Percentiles rank a stretch among this genome's conserved stretches.
Conservation (phyloP, 2,888 invertebrate species). For the Gastrophysa polygoni region DNA sequence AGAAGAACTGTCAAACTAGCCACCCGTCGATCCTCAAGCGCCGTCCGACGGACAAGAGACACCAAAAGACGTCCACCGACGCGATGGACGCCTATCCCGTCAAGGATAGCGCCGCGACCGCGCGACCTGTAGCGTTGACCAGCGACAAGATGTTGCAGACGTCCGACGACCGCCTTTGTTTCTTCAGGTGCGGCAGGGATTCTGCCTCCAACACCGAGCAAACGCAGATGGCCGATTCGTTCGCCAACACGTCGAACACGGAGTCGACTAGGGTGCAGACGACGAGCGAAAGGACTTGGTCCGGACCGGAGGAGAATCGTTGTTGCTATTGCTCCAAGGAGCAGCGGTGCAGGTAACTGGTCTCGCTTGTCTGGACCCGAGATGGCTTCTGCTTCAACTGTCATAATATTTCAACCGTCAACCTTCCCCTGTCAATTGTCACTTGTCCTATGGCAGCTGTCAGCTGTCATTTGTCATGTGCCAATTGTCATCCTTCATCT, state of each 20-base stretch:
- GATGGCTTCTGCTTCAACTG: too few species aligned
- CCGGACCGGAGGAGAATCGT: slow-evolving; percentile 6
- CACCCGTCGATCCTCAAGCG: slow-evolving; percentile 21
- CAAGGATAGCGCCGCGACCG: slow-evolving; percentile 3
- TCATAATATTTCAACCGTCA: too few species aligned
- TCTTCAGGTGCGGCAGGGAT: background rate
- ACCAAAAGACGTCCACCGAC: background rate
- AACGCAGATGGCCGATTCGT: background rate
- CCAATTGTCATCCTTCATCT: too few species aligned
- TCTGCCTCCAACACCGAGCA: slow-evolving; percentile 2
- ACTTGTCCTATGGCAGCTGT: too few species aligned
- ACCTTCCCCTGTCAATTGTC: too few species aligned
- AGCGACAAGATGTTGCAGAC: slow-evolving; percentile 24
- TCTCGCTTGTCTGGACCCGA: too few species aligned
- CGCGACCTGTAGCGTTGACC: background rate
- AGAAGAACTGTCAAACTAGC: slow-evolving; percentile 20
- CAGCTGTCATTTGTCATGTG: too few species aligned
- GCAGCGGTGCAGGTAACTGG: too few species aligned
- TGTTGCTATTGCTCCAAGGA: background rate
- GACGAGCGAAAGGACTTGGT: slow-evolving; percentile 7
- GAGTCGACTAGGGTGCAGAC: slow-evolving; percentile 17
- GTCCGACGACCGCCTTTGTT: slow-evolving; percentile 7
- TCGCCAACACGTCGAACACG: slow-evolving; percentile 9
- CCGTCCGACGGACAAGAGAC: background rate
- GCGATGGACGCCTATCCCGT: slow-evolving; percentile 19